Percentiles rank a stretch among this genome's conserved stretches.
Evolutionary conservation across 2,888 invertebrate species (phyloP).

Genomic region (Dioctria linearis): DNA sequence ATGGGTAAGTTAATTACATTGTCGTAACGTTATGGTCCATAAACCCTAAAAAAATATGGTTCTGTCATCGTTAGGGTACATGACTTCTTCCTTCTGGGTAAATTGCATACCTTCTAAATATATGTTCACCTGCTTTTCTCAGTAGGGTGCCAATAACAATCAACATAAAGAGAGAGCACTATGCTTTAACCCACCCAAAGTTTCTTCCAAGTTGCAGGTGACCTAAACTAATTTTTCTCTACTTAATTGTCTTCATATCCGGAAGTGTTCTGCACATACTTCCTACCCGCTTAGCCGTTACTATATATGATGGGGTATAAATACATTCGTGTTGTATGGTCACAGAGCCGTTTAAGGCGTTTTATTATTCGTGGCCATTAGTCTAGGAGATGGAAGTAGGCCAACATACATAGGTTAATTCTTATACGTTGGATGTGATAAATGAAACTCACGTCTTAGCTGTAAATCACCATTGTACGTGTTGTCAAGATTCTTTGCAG

Average conservation of each 20-base stretch:
- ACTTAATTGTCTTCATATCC: constrained; percentile 45
- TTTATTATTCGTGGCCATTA: constrained; percentile 52
- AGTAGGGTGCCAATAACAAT: constrained; percentile 14
- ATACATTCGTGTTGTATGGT: constrained; percentile 40
- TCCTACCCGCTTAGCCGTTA: background rate
- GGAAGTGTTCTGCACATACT: constrained; percentile 17
- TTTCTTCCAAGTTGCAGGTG: constrained; percentile 19
- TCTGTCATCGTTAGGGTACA: background rate
- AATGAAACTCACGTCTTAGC: constrained; percentile 33
- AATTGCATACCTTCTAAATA: background rate
- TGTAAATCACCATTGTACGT: constrained; percentile 45
- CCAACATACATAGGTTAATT: constrained; percentile 45
- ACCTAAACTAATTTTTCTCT: constrained; percentile 41
- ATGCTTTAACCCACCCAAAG: background rate
- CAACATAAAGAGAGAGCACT: constrained; percentile 21
- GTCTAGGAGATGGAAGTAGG: constrained; percentile 40
- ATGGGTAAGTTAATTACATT: too few species aligned
- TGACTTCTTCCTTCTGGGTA: background rate
- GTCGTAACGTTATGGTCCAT: background rate
- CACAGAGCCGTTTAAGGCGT: constrained; percentile 50
- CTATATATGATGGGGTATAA: background rate
- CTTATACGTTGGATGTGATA: constrained; percentile 43
- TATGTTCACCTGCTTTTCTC: constrained; percentile 2
- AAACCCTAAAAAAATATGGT: background rate
- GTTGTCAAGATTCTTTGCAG: constrained; percentile 10